Evolutionary conservation across 1,140 invertebrate species (phyloP).

Genomic region (Aricia agestis): DNA sequence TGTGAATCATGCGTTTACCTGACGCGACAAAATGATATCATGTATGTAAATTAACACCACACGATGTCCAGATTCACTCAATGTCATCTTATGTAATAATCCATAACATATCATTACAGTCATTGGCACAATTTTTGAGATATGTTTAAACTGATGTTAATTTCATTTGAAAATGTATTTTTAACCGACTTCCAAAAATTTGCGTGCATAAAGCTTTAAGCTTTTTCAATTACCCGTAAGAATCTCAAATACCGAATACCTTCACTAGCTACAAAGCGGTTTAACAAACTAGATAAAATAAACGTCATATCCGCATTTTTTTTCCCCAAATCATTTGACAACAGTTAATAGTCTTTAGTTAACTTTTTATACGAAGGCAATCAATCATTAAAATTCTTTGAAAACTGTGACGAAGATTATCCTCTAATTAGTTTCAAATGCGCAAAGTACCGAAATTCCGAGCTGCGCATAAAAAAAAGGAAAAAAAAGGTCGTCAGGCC

Average conservation of each 20-base stretch:
- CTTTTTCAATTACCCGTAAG: no score
- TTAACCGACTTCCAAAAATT: no score
- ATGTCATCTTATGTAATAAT: not conserved
- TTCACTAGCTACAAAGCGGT: no score
- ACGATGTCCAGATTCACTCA: conserved; percentile 26
- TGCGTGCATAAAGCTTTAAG: no score
- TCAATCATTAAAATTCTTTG: conserved; percentile 34
- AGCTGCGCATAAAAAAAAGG: conserved; percentile 40
- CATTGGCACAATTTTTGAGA: not conserved
- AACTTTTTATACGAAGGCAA: not conserved
- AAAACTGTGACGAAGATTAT: conserved; percentile 38
- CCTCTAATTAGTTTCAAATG: conserved; percentile 47
- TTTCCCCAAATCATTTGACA: not conserved
- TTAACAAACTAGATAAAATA: no score
- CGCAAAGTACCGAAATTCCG: conserved; percentile 46
- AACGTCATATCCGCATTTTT: not conserved
- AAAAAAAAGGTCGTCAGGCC: conserved; percentile 61
- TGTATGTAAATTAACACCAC: conserved; percentile 42
- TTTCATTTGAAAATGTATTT: not conserved
- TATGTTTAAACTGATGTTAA: not conserved
- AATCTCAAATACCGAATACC: no score
- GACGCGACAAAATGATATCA: conserved; percentile 40
- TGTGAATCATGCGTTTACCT: conserved; percentile 22
- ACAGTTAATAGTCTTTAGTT: conserved; percentile 14
- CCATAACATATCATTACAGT: not conserved